A percentile compares a stretch with the other conserved stretches of the same genome.
Evolutionary conservation across 2,113 vertebrate species (phyloP).

Genomic region (Indicator indicator): DNA sequence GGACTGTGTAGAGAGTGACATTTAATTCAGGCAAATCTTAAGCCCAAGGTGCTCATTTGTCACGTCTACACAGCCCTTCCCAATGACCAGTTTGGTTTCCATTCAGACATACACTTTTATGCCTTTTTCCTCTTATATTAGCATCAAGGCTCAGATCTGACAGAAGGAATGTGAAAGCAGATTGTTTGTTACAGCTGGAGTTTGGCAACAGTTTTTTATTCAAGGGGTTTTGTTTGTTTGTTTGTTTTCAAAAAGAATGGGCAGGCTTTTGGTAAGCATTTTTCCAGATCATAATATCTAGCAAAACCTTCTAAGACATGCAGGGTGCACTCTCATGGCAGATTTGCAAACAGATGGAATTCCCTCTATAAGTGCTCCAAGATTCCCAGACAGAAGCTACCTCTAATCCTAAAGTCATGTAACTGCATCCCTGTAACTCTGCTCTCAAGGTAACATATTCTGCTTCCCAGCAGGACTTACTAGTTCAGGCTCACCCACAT

Average conservation of each 20-base stretch:
- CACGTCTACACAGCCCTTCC: not conserved
- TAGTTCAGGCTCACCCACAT: not conserved
- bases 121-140: not conserved
- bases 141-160: not conserved
- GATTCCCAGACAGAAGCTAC: not conserved
- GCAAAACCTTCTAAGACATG: not conserved
- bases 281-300: not conserved
- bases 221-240: not conserved
- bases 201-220: not conserved
- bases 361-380: not conserved
- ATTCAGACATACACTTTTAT: not conserved
- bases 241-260: not conserved
- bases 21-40: not conserved
- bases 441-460: not conserved
- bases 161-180: not conserved
- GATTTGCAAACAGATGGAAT: not conserved
- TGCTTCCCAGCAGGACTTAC: slow-evolving; percentile 15
- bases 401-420: not conserved
- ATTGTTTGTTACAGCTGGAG: not conserved
- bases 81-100: not conserved
- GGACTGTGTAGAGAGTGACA: not conserved
- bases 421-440: not conserved
- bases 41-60: not conserved
- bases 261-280: not conserved
- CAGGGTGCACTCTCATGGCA: not conserved